Evolutionary conservation across 2,113 vertebrate species (phyloP).

Genomic region (Lycaon pictus): DNA sequence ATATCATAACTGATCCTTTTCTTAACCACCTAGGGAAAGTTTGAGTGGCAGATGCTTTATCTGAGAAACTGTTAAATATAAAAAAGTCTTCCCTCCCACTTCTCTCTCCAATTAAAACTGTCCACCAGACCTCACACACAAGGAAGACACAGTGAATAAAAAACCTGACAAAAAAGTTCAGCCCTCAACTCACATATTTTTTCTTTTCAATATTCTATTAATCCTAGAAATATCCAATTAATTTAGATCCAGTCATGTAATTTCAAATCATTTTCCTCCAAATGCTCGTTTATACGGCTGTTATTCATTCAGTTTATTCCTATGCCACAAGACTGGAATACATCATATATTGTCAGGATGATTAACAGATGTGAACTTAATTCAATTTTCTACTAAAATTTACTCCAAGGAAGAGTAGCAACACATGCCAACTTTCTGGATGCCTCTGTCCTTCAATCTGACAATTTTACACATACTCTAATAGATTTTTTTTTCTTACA

Average conservation of each 20-base stretch:
- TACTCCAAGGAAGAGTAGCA: slow-evolving; percentile 6
- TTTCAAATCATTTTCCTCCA: not conserved
- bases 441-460: not conserved
- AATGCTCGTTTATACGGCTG: slow-evolving; percentile 17
- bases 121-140: not conserved
- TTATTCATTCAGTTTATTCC: not conserved
- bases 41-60: not conserved
- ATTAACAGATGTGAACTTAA: slow-evolving; percentile 56
- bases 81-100: slow-evolving; percentile 43
- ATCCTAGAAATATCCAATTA: slow-evolving; percentile 5
- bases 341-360: not conserved
- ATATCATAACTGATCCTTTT: not conserved
- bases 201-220: slow-evolving; percentile 17
- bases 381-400: slow-evolving; percentile 29
- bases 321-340: not conserved
- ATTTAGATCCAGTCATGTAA: slow-evolving; percentile 40
- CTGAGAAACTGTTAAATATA: slow-evolving; percentile 47
- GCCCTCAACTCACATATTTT: not conserved
- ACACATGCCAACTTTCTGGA: slow-evolving; percentile 27
- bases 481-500: slow-evolving; percentile 21
- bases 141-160: slow-evolving; percentile 36
- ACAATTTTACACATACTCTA: not conserved
- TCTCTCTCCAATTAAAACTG: slow-evolving; percentile 28
- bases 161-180: slow-evolving; percentile 14
- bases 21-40: not conserved